These are phyloP conservation scores for Metellina segmentata DNA, from an alignment of 2,888 invertebrate species.

Conservation along the genomic window DNA sequence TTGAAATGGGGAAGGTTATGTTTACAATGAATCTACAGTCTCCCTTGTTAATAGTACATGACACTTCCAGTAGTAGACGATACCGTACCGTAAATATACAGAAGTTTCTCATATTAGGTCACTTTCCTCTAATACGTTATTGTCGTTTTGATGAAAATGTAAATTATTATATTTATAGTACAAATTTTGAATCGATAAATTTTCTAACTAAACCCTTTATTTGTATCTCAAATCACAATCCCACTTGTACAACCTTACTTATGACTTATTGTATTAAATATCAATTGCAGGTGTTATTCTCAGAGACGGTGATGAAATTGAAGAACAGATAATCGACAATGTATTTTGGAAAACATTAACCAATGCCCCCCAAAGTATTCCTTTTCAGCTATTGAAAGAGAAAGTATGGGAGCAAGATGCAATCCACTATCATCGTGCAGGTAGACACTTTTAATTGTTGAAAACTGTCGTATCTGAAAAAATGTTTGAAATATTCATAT, in stretches of 20 bases:
- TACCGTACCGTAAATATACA: too few species aligned
- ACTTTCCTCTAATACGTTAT: neutral
- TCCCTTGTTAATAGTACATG: too few species aligned
- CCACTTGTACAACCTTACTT: too few species aligned
- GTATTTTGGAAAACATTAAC: slow-evolving; percentile 18
- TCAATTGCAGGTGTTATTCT: slow-evolving; percentile 37
- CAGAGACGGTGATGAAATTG: slow-evolving; percentile 29
- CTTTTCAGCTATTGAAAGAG: slow-evolving; percentile 18
- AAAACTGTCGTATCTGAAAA: neutral
- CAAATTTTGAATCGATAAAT: neutral
- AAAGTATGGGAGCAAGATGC: slow-evolving; percentile 25
- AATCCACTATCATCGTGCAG: slow-evolving; percentile 33
- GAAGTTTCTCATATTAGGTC: too few species aligned
- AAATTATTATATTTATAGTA: neutral
- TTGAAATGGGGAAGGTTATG: too few species aligned
- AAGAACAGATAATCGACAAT: slow-evolving; percentile 38
- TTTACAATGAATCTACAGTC: too few species aligned
- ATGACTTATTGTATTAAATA: neutral
- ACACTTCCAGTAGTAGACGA: too few species aligned
- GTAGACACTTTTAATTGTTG: neutral
- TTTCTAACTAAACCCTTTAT: too few species aligned
- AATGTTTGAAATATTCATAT: neutral
- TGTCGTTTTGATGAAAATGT: neutral
- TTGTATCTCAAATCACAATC: too few species aligned
- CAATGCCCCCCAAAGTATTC: neutral